These are phyloP conservation scores for Myotis findleyi DNA, from an alignment of 2,797 vertebrate species.

Conservation along the genomic window DNA sequence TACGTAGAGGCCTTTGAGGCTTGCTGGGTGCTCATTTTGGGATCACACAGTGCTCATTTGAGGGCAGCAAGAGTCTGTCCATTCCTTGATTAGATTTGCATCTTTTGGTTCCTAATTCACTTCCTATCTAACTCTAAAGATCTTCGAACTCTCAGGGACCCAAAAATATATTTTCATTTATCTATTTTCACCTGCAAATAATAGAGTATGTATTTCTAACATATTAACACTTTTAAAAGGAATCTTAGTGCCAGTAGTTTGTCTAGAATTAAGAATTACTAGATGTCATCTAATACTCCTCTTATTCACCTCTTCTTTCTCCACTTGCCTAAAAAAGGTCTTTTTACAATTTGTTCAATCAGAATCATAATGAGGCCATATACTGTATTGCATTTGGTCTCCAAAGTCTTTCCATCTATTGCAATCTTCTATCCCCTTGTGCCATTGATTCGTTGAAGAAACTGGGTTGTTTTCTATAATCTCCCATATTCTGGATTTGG, in stretches of 20 bases:
- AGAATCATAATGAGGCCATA: neutral
- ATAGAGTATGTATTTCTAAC: neutral
- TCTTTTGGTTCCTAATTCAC: neutral
- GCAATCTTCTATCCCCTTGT: neutral
- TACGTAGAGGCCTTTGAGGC: neutral
- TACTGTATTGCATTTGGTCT: neutral
- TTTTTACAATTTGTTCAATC: neutral
- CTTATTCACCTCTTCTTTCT: neutral
- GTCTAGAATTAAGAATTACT: constrained; percentile 18
- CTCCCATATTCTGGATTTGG: neutral
- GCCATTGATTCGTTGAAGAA: neutral
- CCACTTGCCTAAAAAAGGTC: neutral
- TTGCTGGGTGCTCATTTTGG: neutral
- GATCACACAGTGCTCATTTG: neutral
- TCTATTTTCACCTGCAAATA: neutral
- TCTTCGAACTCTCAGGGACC: neutral
- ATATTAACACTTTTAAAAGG: constrained; percentile 7
- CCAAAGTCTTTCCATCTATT: neutral
- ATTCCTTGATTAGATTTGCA: neutral
- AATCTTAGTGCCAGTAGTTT: neutral
- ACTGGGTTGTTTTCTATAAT: neutral
- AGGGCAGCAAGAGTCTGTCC: neutral
- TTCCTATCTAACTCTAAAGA: neutral
- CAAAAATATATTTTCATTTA: neutral
- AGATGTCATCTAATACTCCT: neutral